These are phyloP conservation scores for Cosmopolites sordidus DNA, from an alignment of 2,888 invertebrate genomes.

Conservation along the genomic window DNA sequence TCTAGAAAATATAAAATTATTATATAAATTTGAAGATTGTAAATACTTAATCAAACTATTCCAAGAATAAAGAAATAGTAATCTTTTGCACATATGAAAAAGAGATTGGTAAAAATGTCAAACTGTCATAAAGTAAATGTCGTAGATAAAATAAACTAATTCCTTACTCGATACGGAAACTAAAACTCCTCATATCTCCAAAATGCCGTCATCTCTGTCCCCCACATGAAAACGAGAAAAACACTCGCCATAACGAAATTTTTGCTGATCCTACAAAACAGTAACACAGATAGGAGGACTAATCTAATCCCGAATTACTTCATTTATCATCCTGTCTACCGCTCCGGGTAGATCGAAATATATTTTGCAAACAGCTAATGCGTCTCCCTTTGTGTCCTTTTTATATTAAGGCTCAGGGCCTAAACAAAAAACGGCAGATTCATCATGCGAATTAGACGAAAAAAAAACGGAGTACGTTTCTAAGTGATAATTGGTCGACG, in stretches of 20 bases:
- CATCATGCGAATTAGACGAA: slow-evolving; percentile 9
- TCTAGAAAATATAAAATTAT: no score
- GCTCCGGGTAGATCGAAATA: slow-evolving; percentile 9
- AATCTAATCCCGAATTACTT: slow-evolving; percentile 17
- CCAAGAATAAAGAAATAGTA: no score
- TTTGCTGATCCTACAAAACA: slow-evolving; percentile 15
- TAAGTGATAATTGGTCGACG: neutral
- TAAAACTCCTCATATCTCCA: no score
- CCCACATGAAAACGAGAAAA: slow-evolving; percentile 5
- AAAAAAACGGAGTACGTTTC: neutral
- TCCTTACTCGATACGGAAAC: no score
- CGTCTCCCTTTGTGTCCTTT: slow-evolving; percentile 9
- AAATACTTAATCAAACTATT: no score
- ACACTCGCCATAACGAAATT: slow-evolving; percentile 6
- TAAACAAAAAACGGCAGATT: slow-evolving; percentile 5
- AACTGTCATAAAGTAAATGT: no score
- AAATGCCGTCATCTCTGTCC: no score
- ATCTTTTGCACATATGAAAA: no score
- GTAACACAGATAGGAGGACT: slow-evolving; percentile 13
- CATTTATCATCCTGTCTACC: slow-evolving; percentile 16
- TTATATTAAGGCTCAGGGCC: slow-evolving; percentile 5
- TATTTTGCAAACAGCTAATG: slow-evolving; percentile 19
- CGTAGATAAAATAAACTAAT: no score
- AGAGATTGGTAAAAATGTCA: no score
- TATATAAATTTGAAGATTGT: no score